phyloP scores from a whole-genome alignment of 1,140 invertebrate genomes.

The Druon quercuslanigerum region DNA sequence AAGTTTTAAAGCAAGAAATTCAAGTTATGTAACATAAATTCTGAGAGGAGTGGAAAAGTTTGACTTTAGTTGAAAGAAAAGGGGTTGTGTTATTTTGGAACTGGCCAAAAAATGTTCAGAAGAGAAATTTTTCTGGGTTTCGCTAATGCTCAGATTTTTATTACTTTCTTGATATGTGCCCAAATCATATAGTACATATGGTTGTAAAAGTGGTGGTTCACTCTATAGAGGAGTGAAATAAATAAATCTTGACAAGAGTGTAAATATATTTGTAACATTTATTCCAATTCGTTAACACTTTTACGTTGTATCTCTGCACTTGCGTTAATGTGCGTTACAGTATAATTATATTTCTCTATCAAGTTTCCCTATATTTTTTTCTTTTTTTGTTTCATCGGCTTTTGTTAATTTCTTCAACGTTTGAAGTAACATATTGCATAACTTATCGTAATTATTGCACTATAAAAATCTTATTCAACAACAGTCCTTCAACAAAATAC shows the following conservation, averaged over 20 bases:
- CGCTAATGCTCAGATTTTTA: no score
- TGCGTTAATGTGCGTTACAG: constrained; percentile 49
- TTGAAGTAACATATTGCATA: constrained; percentile 57
- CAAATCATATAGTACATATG: no score
- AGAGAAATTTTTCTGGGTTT: no score
- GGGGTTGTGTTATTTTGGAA: no score
- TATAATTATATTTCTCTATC: constrained; percentile 52
- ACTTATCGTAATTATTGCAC: constrained; percentile 52
- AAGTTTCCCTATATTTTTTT: constrained; percentile 45
- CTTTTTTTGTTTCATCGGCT: constrained; percentile 47
- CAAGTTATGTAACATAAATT: no score
- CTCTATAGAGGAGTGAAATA: neutral
- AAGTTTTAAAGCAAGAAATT: no score
- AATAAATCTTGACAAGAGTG: constrained; percentile 28
- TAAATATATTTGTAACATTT: constrained; percentile 71
- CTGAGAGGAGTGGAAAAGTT: no score
- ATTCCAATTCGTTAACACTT: constrained; percentile 69
- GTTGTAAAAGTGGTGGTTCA: no score
- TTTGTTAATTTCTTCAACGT: constrained; percentile 48
- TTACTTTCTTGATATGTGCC: no score
- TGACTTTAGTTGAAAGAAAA: no score
- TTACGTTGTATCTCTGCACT: constrained; percentile 48
- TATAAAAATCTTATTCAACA: constrained; percentile 57
- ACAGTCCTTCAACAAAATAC: neutral
- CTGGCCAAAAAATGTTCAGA: no score